Percentiles rank a stretch among this genome's conserved stretches.
Conservation (phyloP, 1,140 invertebrate genomes). For the Bemisia tabaci region DNA sequence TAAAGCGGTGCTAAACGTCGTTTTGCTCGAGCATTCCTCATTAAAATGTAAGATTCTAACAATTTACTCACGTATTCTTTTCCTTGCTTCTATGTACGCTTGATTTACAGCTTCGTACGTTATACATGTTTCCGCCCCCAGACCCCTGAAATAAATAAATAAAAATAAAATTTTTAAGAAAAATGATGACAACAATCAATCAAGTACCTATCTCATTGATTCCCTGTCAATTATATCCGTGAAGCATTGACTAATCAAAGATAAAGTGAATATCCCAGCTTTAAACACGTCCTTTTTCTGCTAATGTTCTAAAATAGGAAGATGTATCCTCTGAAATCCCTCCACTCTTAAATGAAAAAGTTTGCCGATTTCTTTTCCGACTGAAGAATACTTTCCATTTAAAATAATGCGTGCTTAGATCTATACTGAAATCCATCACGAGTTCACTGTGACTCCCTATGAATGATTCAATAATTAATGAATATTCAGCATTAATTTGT, state of each 20-base stretch:
- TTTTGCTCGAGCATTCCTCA: too few relatives aligned
- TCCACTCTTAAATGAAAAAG: too few relatives aligned
- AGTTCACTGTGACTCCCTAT: too few relatives aligned
- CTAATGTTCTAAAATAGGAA: not conserved
- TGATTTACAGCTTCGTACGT: slow-evolving; percentile 83
- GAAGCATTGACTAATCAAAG: not conserved
- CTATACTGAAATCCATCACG: too few relatives aligned
- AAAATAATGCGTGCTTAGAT: too few relatives aligned
- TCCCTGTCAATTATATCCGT: not conserved
- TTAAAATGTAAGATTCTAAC: too few relatives aligned
- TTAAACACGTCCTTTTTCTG: not conserved
- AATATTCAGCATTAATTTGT: too few relatives aligned
- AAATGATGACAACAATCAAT: not conserved
- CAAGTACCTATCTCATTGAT: not conserved
- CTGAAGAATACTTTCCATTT: too few relatives aligned
- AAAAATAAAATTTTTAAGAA: not conserved
- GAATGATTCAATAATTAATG: too few relatives aligned
- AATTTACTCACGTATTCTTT: slow-evolving; percentile 70
- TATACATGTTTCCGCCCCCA: slow-evolving; percentile 61
- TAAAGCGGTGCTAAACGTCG: too few relatives aligned
- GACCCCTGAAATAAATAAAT: slow-evolving; percentile 38
- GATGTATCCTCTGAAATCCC: too few relatives aligned
- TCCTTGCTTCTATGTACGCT: slow-evolving; percentile 72
- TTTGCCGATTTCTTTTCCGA: too few relatives aligned
- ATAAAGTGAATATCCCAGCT: not conserved